Percentiles rank a stretch among this genome's conserved stretches.
Conservation (phyloP, 2,113 vertebrate genomes). For the Microcebus griseorufus region DNA sequence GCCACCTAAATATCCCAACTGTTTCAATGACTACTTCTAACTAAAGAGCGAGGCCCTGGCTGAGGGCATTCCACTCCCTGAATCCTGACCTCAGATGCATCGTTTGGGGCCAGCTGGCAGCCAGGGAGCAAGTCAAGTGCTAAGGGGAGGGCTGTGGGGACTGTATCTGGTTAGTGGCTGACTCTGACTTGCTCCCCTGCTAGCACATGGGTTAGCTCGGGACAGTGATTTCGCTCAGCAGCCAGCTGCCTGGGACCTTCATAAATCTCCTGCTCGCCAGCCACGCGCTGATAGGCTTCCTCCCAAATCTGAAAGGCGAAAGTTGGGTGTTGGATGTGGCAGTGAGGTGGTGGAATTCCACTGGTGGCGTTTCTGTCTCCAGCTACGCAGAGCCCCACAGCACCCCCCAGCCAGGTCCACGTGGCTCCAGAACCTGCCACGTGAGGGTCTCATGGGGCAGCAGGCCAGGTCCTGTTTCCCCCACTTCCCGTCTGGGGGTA, state of each 20-base stretch:
- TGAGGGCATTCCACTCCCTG: neutral
- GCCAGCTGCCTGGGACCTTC: conserved; percentile 86
- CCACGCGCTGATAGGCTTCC: conserved; percentile 93
- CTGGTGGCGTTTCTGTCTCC: neutral
- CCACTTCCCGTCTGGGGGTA: neutral
- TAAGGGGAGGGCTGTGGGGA: too few relatives aligned
- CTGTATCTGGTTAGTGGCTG: neutral
- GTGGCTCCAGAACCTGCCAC: neutral
- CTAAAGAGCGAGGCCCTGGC: neutral
- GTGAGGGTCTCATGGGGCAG: neutral
- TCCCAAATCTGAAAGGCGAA: conserved; percentile 91
- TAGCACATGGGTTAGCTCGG: neutral
- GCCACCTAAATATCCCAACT: neutral
- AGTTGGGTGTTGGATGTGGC: accelerated
- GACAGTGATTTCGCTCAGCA: neutral
- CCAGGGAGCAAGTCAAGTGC: neutral
- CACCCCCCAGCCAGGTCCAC: neutral
- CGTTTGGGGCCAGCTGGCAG: neutral
- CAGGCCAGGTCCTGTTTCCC: neutral
- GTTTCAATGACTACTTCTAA: neutral
- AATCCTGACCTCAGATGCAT: neutral
- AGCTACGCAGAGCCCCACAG: neutral
- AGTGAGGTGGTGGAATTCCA: neutral
- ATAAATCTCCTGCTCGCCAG: conserved; percentile 95
- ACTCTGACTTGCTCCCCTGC: neutral